Evolutionary conservation across 2,113 vertebrate genomes (phyloP).

Genomic region (Carassius auratus): DNA sequence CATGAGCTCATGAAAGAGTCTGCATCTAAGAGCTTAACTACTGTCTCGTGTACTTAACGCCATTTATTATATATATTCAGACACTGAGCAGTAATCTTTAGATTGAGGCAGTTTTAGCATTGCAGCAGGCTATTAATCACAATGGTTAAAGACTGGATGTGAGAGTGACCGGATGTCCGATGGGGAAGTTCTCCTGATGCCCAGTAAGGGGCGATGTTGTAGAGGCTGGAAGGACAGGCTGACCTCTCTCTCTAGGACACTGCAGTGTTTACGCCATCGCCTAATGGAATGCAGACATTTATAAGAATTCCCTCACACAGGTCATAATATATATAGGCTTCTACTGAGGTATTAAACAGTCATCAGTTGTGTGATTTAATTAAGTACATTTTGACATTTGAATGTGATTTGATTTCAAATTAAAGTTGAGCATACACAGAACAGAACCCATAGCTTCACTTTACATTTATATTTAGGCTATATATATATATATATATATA

Average conservation of each 20-base stretch:
- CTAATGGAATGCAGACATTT: conserved; percentile 42
- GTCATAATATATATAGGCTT: background rate
- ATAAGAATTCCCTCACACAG: conserved; percentile 12
- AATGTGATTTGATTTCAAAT: background rate
- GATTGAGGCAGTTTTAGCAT: conserved; percentile 16
- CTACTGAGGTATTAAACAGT: background rate
- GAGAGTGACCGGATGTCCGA: conserved; percentile 4
- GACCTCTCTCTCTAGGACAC: conserved; percentile 58
- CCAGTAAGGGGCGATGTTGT: conserved; percentile 78
- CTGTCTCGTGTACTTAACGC: background rate
- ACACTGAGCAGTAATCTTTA: background rate
- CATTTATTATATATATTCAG: conserved; percentile 19
- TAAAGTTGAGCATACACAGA: background rate
- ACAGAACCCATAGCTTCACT: background rate
- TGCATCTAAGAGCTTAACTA: conserved; percentile 5
- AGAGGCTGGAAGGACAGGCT: conserved; percentile 67
- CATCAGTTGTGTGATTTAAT: background rate
- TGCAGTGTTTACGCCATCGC: conserved; percentile 42
- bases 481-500: no score
- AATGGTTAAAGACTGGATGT: background rate
- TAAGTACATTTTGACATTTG: background rate
- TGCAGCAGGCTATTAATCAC: conserved; percentile 33
- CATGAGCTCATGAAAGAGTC: conserved; percentile 18
- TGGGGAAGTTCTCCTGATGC: conserved; percentile 48
- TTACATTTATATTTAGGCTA: background rate